These are phyloP conservation scores for Falco biarmicus DNA, from an alignment of 2,797 vertebrate species.

Conservation along the genomic window DNA sequence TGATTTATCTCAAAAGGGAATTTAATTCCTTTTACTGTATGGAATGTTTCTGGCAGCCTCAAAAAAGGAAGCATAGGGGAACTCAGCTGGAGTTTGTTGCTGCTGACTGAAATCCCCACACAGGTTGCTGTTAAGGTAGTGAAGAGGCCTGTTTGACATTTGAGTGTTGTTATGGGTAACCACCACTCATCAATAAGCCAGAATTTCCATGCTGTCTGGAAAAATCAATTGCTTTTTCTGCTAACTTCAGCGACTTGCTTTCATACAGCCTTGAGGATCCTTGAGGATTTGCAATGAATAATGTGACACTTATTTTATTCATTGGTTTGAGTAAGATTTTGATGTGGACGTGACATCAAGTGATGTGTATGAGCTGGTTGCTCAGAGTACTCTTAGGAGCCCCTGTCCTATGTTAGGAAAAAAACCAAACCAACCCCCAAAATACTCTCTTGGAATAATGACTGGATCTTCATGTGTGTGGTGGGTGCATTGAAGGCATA, in stretches of 20 bases:
- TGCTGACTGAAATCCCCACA: neutral
- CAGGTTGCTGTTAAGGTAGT: neutral
- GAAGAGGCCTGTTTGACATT: neutral
- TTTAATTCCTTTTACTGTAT: neutral
- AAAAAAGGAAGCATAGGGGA: neutral
- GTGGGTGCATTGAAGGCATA: neutral
- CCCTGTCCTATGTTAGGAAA: neutral
- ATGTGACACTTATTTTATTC: neutral
- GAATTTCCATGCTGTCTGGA: conserved; percentile 1
- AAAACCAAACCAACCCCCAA: neutral
- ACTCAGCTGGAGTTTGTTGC: neutral
- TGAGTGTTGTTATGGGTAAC: neutral
- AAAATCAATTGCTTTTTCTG: conserved; percentile 1
- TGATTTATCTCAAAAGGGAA: neutral
- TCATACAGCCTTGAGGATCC: neutral
- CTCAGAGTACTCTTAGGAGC: neutral
- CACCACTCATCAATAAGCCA: neutral
- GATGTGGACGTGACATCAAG: neutral
- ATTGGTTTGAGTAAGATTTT: neutral
- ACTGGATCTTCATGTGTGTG: neutral
- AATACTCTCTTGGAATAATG: neutral
- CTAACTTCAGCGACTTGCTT: neutral
- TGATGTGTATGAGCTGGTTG: neutral
- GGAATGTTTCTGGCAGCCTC: neutral
- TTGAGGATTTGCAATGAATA: conserved; percentile 7